Percentiles rank a stretch among this genome's conserved stretches.
These are phyloP conservation scores for Bagarius yarrelli DNA, from an alignment of 2,113 vertebrate genomes.

Conservation along the genomic window DNA sequence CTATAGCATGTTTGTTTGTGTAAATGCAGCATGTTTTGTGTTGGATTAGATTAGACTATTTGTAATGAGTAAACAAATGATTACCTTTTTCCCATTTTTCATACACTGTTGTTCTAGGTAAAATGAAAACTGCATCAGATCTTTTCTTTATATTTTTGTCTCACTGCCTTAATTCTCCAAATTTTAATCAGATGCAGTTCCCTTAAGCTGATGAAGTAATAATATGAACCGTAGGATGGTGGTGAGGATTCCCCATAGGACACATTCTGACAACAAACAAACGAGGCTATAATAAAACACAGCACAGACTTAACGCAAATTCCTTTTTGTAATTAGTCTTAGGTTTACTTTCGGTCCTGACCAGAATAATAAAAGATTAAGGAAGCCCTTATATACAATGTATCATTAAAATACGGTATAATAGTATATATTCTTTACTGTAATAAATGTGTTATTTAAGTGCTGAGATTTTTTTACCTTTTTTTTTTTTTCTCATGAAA, in stretches of 20 bases:
- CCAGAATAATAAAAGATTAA: neutral
- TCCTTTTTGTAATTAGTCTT: neutral
- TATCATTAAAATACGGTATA: neutral
- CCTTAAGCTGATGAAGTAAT: neutral
- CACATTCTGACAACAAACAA: neutral
- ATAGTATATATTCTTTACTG: neutral
- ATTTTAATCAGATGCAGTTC: neutral
- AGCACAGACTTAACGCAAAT: neutral
- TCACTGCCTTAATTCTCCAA: neutral
- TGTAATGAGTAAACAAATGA: too few relatives aligned
- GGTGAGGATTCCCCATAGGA: neutral
- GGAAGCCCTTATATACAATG: neutral
- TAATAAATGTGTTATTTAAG: neutral
- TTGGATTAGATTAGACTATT: too few relatives aligned
- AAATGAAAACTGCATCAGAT: too few relatives aligned
- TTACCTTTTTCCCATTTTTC: too few relatives aligned
- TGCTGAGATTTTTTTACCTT: neutral
- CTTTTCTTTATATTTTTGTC: too few relatives aligned
- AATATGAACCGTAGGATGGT: neutral
- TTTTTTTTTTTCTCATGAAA: neutral
- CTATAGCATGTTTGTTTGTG: too few relatives aligned
- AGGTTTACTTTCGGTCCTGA: neutral
- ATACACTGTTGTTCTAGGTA: too few relatives aligned
- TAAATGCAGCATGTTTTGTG: too few relatives aligned
- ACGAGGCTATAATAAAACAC: neutral